These are phyloP conservation scores for Saimiri boliviensis DNA, from an alignment of 2,113 vertebrate genomes.

Conservation along the genomic window DNA sequence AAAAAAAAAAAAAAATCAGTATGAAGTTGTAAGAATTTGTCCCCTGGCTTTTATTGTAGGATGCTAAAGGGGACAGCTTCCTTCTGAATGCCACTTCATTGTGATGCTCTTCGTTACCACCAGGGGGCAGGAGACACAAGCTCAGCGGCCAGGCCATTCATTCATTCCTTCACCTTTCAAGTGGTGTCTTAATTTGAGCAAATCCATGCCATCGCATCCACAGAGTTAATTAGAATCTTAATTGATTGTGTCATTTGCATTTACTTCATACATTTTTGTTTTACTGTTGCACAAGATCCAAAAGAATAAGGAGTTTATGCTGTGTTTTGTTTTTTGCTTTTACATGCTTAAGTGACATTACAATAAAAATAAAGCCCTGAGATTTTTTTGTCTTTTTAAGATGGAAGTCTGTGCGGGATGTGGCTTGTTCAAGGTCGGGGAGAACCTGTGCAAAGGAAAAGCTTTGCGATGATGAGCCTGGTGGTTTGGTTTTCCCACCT, in stretches of 20 bases:
- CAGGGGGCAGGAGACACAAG: background rate
- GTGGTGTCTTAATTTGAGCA: background rate
- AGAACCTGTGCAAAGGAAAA: background rate
- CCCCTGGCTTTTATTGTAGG: background rate
- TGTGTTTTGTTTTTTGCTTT: background rate
- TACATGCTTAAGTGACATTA: background rate
- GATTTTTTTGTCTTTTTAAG: background rate
- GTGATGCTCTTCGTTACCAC: background rate
- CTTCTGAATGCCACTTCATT: background rate
- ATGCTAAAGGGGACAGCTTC: background rate
- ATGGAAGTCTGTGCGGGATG: background rate
- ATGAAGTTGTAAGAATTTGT: background rate
- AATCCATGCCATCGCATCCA: background rate
- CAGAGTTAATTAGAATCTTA: background rate
- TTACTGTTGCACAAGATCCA: background rate
- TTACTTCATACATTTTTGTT: background rate
- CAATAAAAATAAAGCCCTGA: background rate
- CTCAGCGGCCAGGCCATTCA: no score
- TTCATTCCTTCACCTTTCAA: accelerated
- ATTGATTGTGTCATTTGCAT: background rate
- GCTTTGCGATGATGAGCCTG: background rate
- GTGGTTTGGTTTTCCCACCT: background rate
- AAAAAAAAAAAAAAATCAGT: background rate
- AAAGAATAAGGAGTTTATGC: background rate
- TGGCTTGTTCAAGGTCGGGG: background rate